Base-by-base conservation (phyloP, 1,140 invertebrate genomes). In the Zaprionus nigranus region DNA sequence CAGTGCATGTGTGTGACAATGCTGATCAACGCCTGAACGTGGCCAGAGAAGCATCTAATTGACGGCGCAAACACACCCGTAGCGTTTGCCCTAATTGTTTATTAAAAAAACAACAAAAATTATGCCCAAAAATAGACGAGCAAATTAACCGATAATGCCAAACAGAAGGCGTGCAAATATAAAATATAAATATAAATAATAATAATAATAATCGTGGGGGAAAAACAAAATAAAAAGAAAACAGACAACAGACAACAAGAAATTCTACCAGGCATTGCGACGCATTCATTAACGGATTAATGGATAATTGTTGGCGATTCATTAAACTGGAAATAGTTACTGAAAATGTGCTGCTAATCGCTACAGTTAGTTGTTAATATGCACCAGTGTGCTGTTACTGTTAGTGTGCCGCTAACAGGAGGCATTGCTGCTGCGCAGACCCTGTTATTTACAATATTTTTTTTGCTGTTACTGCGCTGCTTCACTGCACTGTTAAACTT, bases 51-150 rank as follows among this genome's bases (percentile, higher is more conserved):
- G 28, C 64, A 73, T 82, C 49, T 75, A 82, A 82, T 82, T 81
- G 79, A 81, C 54, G 59, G 49, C 56, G 57, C 81, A 76, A 76
- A 80, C 72, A 58, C 68, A 38, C 5, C 57, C 71, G 20, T 56
- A 61, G 34, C 20, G 28, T 22, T 51, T 64, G 40, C 22, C 60
- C 65, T 82, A 84, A 85, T 86, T 85, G 79, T 86, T 86, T 86
- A 82, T 82, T 82, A 86, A 79, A 82, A 46, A 46, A 17, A 46
- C 9, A 46, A 46, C 17, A 76, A 83, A 82, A 82, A 87, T 82
- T 79, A 85, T 86, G 66, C 63, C 81, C 75, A 60, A 68, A 85
- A 86, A 85, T 82, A 79, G 82, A 65, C 22, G 38, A 71, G 36
- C 17, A 75, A 78, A 69, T 81, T 73, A 70, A 57, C 62, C 43